Conservation (phyloP, 2,888 invertebrate species). For the Acleris holmiana region DNA sequence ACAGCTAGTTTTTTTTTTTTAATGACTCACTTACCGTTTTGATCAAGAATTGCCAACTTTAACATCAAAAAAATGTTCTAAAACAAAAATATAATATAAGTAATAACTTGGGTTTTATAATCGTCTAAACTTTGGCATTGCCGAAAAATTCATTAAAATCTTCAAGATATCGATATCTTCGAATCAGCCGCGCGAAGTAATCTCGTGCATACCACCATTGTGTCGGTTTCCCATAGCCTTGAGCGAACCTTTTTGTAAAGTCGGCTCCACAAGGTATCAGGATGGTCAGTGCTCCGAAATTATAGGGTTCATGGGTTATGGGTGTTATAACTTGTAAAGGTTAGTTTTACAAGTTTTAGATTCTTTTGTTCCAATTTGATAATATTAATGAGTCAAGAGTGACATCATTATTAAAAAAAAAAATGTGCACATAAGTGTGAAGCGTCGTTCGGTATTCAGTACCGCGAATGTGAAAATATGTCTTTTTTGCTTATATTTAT, state of each 20-base stretch:
- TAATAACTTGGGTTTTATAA: too few relatives aligned
- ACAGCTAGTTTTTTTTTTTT: too few relatives aligned
- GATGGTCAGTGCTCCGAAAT: slow-evolving; percentile 34
- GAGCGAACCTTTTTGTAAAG: slow-evolving; percentile 29
- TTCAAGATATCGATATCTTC: slow-evolving; percentile 19
- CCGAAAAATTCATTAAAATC: background rate
- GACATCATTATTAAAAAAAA: too few relatives aligned
- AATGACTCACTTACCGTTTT: too few relatives aligned
- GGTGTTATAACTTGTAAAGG: slow-evolving; percentile 1
- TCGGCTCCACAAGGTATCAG: slow-evolving; percentile 19
- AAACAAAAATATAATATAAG: too few relatives aligned
- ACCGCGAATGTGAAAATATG: too few relatives aligned
- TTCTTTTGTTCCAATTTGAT: background rate
- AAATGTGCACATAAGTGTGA: too few relatives aligned
- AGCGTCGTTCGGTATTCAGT: too few relatives aligned
- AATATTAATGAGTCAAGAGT: background rate
- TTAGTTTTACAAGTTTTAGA: background rate
- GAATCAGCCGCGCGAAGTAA: background rate
- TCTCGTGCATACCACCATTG: slow-evolving; percentile 40
- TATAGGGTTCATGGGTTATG: slow-evolving; percentile 20
- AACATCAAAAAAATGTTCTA: too few relatives aligned
- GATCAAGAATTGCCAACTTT: too few relatives aligned
- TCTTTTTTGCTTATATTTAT: too few relatives aligned
- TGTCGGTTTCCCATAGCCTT: slow-evolving; percentile 48
- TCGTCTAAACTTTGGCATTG: background rate